These are phyloP conservation scores for Drosophila fulvimacula DNA, from an alignment of 2,888 invertebrate genomes.

Conservation along the genomic window DNA sequence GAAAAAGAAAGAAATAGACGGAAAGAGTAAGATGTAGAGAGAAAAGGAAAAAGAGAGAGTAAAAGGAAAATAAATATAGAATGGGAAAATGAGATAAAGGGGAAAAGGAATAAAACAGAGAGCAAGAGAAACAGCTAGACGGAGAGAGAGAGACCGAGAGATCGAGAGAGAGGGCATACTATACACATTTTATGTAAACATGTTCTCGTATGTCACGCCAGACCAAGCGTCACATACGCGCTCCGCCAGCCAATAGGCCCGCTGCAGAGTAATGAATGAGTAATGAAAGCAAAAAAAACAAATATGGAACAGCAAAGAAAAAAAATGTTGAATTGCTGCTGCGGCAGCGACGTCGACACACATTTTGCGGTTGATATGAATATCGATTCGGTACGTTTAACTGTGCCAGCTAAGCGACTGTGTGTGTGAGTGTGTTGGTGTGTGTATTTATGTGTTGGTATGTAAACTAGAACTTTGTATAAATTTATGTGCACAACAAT, in stretches of 20 bases:
- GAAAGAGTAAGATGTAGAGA: too few species aligned
- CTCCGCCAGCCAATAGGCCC: not conserved
- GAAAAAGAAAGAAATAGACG: not conserved
- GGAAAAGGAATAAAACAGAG: too few species aligned
- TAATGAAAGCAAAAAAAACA: conserved; percentile 7
- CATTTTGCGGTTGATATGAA: conserved; percentile 79
- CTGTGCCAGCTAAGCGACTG: conserved; percentile 53
- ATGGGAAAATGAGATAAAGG: too few species aligned
- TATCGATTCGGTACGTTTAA: conserved; percentile 74
- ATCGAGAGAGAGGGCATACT: too few species aligned
- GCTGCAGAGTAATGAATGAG: conserved; percentile 13
- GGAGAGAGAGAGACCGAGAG: too few species aligned
- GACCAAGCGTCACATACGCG: too few species aligned
- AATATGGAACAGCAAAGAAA: conserved; percentile 1
- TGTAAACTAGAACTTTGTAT: conserved; percentile 80
- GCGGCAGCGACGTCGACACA: conserved; percentile 58
- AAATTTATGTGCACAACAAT: conserved; percentile 80
- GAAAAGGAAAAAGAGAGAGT: not conserved
- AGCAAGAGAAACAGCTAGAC: not conserved
- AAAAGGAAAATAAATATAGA: too few species aligned
- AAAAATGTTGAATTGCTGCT: conserved; percentile 32
- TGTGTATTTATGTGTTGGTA: conserved; percentile 36
- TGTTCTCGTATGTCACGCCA: too few species aligned
- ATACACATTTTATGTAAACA: too few species aligned
- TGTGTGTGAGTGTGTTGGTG: conserved; percentile 12